Evolutionary conservation across 2,113 vertebrate species (phyloP), one percentile per base, ranked within the genome.

Genomic region (Prunella himalayana): DNA sequence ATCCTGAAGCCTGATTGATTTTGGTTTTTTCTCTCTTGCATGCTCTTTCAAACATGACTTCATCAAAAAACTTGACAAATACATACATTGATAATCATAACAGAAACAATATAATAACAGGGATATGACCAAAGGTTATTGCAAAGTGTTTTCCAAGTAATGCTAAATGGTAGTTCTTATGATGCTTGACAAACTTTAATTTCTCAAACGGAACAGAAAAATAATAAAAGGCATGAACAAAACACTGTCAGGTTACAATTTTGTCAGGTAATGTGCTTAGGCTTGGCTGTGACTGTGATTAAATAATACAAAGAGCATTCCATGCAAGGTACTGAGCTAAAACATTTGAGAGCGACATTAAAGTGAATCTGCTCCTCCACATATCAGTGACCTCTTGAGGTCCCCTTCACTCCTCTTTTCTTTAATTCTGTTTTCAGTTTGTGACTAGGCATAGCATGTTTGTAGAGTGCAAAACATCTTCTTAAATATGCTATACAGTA

Each of bases 401-500:
- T 42, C 68, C 39, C 24, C 70, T 88, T 75, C 56, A 65, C n/a
- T 47, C 15, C 41, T 56, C 1, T 56, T 86, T 69, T 65, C 41
- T 66, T 73, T 45, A 88, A 69, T 66, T 77, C 30, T 21, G 3
- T 82, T 76, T 63, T 82, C 49, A 73, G 33, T 56, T 92, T 49
- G 39, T 86, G 60, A 88, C 30, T 45, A 93, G 68, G 66, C 42
- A 57, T 45, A 89, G 57, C 51, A 76, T 31, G 45, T 81, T 93
- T 54, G 65, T 44, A 39, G 88, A 84, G 45, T 94, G 64, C 54
- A 95, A 94, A 95, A 82, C 44, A 61, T 60, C 15, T 76, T 82
- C 92, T 85, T 41, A 73, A 82, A 94, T 96, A 95, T 72, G 73
- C 87, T 77, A 53, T 92, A 91, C 35, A 90, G 63, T 64, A 86